A percentile compares a stretch with the other conserved stretches of the same genome.
Conservation (phyloP, 1,140 invertebrate genomes). For the Heliconius hewitsoni region DNA sequence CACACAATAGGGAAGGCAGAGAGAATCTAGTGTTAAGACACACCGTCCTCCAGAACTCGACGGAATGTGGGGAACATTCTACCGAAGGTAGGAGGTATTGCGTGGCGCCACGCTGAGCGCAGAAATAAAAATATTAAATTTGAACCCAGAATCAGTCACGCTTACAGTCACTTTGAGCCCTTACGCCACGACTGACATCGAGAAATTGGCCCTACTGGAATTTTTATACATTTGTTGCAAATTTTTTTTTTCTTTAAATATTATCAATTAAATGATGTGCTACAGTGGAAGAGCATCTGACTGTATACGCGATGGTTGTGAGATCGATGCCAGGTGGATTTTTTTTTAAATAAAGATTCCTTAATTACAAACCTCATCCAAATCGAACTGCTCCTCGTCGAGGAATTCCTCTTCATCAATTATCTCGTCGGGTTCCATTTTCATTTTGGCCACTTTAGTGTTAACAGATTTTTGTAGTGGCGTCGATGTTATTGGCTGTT, state of each 20-base stretch:
- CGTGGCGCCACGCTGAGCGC: background rate
- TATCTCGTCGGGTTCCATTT: slow-evolving; percentile 36
- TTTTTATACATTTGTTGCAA: too few species aligned
- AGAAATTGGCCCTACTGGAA: too few species aligned
- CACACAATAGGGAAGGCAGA: background rate
- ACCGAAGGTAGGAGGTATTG: background rate
- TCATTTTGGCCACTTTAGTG: slow-evolving; percentile 1
- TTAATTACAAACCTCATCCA: slow-evolving; percentile 44
- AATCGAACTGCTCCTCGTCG: slow-evolving; percentile 55
- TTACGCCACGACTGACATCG: too few species aligned
- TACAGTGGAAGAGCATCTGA: too few species aligned
- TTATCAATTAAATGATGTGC: too few species aligned
- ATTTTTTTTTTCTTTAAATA: background rate
- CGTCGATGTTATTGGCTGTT: background rate
- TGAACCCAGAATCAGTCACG: background rate
- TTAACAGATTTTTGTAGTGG: background rate
- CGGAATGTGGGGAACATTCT: background rate
- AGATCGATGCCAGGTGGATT: too few species aligned
- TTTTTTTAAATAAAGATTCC: too few species aligned
- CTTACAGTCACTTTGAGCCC: too few species aligned
- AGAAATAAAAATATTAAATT: background rate
- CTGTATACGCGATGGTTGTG: too few species aligned
- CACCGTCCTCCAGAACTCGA: background rate
- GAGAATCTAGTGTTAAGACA: background rate
- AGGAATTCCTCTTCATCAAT: slow-evolving; percentile 52